A percentile compares a stretch with the other conserved stretches of the same genome.
phyloP scores from a whole-genome alignment of 2,113 vertebrate genomes.

The Barbus barbus region DNA sequence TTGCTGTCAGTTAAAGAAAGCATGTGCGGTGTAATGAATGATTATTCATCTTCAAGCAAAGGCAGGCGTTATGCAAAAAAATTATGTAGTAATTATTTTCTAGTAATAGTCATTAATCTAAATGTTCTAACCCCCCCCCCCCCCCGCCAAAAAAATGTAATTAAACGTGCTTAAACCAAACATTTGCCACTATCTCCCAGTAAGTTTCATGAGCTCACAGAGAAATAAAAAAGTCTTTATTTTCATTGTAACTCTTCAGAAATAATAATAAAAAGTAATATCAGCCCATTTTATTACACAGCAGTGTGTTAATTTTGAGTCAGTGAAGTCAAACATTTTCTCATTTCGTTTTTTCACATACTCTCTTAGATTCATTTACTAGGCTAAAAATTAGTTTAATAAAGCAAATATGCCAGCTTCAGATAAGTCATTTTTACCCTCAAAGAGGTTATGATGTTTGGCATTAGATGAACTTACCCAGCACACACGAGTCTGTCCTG shows the following conservation, averaged over 20 bases:
- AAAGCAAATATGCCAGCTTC: constrained; percentile 27
- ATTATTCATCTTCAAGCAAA: constrained; percentile 46
- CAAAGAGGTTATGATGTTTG: constrained; percentile 57
- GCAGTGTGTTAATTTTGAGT: constrained; percentile 23
- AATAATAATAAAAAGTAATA: too few species aligned
- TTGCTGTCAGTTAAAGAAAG: constrained; percentile 65
- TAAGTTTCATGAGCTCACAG: constrained; percentile 33
- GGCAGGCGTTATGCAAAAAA: constrained; percentile 40
- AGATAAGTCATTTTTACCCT: constrained; percentile 46
- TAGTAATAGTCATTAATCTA: neutral
- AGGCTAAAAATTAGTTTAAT: constrained; percentile 28
- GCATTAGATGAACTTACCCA: constrained; percentile 59
- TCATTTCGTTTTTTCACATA: constrained; percentile 24
- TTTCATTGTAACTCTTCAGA: constrained; percentile 26
- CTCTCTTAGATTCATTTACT: constrained; percentile 39
- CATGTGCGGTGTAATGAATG: constrained; percentile 38
- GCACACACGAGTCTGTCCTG: constrained; percentile 69
- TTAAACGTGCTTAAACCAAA: constrained; percentile 4
- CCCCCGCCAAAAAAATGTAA: neutral
- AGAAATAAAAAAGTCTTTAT: neutral
- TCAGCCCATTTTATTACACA: neutral
- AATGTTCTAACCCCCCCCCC: neutral
- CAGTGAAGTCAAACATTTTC: constrained; percentile 37
- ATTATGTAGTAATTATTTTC: constrained; percentile 10
- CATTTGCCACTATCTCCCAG: neutral